phyloP scores from a whole-genome alignment of 2,888 invertebrate species.

The Scaptodrosophila latifasciaeformis region DNA sequence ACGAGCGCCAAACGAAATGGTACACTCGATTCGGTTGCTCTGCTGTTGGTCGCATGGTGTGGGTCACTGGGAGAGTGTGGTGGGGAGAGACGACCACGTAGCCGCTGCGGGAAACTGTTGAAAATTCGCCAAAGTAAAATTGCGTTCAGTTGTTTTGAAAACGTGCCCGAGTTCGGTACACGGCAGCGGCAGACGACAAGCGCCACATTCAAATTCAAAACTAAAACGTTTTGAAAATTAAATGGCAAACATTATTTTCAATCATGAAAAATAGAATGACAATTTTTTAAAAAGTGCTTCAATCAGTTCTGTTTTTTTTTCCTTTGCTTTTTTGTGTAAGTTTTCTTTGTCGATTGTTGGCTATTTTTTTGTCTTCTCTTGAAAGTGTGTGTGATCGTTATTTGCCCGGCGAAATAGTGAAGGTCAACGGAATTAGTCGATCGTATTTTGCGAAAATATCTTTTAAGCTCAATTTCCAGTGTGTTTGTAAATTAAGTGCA shows the following conservation, averaged over 20 bases:
- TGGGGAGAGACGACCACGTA: background rate
- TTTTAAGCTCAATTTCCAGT: no score
- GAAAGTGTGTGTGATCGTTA: background rate
- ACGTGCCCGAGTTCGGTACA: conserved; percentile 59
- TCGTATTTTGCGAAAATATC: no score
- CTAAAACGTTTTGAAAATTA: no score
- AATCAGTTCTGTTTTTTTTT: no score
- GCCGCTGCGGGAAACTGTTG: conserved; percentile 43
- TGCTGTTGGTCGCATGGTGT: no score
- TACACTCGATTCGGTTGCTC: no score
- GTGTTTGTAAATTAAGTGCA: no score
- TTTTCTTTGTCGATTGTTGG: background rate
- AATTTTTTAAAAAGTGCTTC: no score
- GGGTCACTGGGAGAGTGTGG: background rate
- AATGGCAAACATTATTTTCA: no score
- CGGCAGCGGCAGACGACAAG: conserved; percentile 5
- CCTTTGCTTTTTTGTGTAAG: background rate
- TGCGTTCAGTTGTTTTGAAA: conserved; percentile 65
- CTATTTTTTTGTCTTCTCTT: background rate
- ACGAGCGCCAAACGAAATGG: background rate
- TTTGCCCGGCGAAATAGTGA: background rate
- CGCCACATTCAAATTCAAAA: no score
- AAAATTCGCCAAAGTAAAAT: conserved; percentile 44
- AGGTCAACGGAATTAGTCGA: conserved; percentile 1
- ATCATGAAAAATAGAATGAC: no score